These are phyloP conservation scores for Acrossocheilus fasciatus DNA, from an alignment of 2,797 vertebrate species.

Conservation along the genomic window DNA sequence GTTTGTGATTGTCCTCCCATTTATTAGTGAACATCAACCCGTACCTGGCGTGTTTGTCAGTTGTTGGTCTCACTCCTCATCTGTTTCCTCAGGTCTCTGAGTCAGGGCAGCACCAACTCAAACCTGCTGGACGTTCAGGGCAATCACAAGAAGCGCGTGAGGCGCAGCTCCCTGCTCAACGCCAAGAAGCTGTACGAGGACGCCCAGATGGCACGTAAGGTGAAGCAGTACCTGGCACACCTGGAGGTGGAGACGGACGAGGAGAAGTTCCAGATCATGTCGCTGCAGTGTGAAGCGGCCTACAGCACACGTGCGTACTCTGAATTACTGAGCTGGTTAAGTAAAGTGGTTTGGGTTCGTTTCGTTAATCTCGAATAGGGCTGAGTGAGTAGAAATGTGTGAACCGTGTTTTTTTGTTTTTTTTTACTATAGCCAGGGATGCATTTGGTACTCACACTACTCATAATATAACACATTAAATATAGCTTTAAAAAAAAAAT, in stretches of 20 bases:
- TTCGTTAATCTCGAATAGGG: neutral
- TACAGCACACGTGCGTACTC: slow-evolving; percentile 83
- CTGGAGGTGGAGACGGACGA: slow-evolving; percentile 91
- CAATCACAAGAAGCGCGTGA: slow-evolving; percentile 92
- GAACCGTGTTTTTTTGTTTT: no score
- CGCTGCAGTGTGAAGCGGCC: slow-evolving; percentile 91
- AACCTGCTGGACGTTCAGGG: slow-evolving; percentile 97
- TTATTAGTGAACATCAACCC: neutral
- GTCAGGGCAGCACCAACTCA: slow-evolving; percentile 97
- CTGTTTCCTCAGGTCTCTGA: slow-evolving; percentile 83
- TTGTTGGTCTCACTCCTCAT: neutral
- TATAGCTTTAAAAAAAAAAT: neutral
- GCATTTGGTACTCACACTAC: neutral
- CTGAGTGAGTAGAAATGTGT: neutral
- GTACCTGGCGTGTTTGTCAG: neutral
- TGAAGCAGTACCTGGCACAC: slow-evolving; percentile 96
- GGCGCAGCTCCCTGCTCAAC: slow-evolving; percentile 94
- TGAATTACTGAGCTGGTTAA: neutral
- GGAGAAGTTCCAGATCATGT: slow-evolving; percentile 92
- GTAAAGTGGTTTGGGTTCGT: neutral
- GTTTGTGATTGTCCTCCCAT: neutral
- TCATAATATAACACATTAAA: neutral
- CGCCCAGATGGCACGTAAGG: slow-evolving; percentile 96
- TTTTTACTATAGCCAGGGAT: neutral
- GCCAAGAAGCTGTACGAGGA: slow-evolving; percentile 98